Conservation (phyloP, 2,888 invertebrate species). For the Malachius bipustulatus region DNA sequence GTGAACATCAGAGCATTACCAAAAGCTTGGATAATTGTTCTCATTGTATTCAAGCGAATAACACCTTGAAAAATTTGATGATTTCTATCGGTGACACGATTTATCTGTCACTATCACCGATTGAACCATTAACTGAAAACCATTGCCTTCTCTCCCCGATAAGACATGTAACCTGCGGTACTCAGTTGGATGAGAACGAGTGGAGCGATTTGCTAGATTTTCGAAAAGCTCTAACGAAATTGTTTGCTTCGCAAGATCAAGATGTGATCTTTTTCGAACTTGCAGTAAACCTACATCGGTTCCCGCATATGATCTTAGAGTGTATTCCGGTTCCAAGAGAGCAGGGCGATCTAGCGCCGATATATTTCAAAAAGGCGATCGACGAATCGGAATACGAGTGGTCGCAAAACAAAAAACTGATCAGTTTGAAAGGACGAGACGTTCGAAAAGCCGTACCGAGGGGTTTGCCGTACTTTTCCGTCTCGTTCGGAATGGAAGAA, state of each 20-base stretch:
- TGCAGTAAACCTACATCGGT: constrained; percentile 52
- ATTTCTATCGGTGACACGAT: constrained; percentile 68
- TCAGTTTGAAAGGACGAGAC: constrained; percentile 56
- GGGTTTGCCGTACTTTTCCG: constrained; percentile 88
- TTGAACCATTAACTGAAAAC: constrained; percentile 67
- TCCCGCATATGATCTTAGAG: constrained; percentile 78
- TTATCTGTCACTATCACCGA: constrained; percentile 73
- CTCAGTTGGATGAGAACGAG: constrained; percentile 85
- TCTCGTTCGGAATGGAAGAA: constrained; percentile 81
- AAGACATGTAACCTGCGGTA: constrained; percentile 67
- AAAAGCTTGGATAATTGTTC: constrained; percentile 68
- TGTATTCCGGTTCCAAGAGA: constrained; percentile 80
- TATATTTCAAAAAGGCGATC: constrained; percentile 97
- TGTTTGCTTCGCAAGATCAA: constrained; percentile 60
- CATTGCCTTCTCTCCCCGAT: constrained; percentile 82
- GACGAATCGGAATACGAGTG: constrained; percentile 92
- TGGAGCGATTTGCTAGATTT: constrained; percentile 80
- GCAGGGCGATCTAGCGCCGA: constrained; percentile 78
- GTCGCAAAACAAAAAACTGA: constrained; percentile 86
- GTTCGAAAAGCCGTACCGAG: constrained; percentile 78
- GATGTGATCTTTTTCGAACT: constrained; percentile 89
- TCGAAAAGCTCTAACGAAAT: constrained; percentile 61
- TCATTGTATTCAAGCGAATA: constrained; percentile 69
- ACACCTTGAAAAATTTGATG: constrained; percentile 74
- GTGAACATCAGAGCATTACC: constrained; percentile 57